These are phyloP conservation scores for Atta colombica DNA, from an alignment of 1,140 invertebrate genomes.

Conservation along the genomic window DNA sequence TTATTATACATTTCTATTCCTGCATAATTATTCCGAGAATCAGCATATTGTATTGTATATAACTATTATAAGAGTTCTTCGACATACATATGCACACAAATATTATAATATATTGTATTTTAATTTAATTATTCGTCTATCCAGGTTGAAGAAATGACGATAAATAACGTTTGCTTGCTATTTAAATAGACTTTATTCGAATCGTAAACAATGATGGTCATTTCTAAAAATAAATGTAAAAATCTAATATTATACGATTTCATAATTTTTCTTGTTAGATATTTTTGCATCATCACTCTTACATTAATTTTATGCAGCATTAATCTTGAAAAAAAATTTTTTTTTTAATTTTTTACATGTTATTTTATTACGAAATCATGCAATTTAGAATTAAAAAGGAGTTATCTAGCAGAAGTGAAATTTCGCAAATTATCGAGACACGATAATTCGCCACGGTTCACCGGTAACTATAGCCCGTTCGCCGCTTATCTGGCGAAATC, in stretches of 20 bases:
- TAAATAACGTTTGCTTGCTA: too few relatives aligned
- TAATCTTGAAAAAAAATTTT: background rate
- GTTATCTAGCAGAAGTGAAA: slow-evolving; percentile 42
- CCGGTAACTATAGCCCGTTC: slow-evolving; percentile 74
- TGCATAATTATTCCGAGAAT: slow-evolving; percentile 46
- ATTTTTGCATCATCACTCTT: background rate
- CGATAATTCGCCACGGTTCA: slow-evolving; percentile 80
- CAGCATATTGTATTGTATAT: slow-evolving; percentile 38
- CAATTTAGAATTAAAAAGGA: background rate
- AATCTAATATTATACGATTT: background rate
- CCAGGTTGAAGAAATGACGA: too few relatives aligned
- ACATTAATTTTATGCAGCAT: background rate
- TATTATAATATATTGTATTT: background rate
- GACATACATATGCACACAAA: background rate
- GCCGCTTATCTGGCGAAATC: slow-evolving; percentile 78
- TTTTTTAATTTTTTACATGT: background rate
- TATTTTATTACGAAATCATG: background rate
- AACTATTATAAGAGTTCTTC: slow-evolving; percentile 32
- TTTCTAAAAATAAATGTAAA: background rate
- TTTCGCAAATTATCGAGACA: slow-evolving; percentile 65
- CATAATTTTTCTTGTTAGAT: background rate
- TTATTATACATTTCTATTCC: slow-evolving; percentile 58
- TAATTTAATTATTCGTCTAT: slow-evolving; percentile 7
- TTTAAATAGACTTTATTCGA: background rate
- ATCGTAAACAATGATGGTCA: background rate